These are phyloP conservation scores for Entomobrya proxima DNA, from an alignment of 2,888 invertebrate species.

Conservation along the genomic window DNA sequence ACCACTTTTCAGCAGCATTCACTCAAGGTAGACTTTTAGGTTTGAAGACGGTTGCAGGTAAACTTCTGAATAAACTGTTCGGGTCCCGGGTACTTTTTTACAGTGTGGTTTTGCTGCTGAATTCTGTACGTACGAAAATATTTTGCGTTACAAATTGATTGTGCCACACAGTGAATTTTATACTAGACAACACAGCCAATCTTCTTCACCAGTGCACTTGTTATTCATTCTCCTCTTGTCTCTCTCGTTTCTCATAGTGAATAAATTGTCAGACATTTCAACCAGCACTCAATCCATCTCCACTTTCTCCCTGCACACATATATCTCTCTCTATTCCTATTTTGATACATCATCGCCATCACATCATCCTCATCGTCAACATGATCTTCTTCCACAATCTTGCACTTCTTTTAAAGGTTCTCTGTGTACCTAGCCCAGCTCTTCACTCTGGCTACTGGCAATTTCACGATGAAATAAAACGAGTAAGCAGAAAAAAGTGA, in stretches of 20 bases:
- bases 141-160: not conserved
- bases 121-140: too few species aligned
- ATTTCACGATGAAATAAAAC: conserved; percentile 15
- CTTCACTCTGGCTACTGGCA: conserved; percentile 9
- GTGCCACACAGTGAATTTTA: not conserved
- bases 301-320: not conserved
- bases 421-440: not conserved
- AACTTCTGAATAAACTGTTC: too few species aligned
- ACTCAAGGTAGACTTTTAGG: too few species aligned
- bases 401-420: conserved; percentile 11
- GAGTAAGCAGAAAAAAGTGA: not conserved
- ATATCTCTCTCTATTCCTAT: not conserved
- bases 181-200: not conserved
- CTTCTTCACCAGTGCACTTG: conserved; percentile 18
- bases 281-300: conserved; percentile 2
- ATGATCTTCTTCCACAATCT: not conserved
- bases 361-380: not conserved
- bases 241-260: not conserved
- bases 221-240: conserved; percentile 45
- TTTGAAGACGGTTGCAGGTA: too few species aligned
- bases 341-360: not conserved
- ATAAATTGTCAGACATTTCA: not conserved
- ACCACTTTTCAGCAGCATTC: too few species aligned
- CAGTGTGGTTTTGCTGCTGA: too few species aligned
- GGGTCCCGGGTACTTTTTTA: too few species aligned